A percentile compares a stretch with the other conserved stretches of the same genome.
phyloP scores from a whole-genome alignment of 2,888 invertebrate genomes.

The Deroplatys truncata region DNA sequence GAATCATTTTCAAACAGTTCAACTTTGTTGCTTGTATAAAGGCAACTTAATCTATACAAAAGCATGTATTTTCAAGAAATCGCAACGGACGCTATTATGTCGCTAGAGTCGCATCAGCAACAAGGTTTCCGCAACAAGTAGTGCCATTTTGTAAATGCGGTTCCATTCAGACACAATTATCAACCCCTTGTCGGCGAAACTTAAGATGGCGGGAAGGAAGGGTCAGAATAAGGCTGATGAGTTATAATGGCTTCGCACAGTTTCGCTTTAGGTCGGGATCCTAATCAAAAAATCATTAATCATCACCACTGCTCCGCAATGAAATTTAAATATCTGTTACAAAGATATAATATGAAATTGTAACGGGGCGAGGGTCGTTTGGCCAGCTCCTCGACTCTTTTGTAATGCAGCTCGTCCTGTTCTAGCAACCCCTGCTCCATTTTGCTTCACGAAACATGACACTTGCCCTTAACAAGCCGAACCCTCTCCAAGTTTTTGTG shows the following conservation, averaged over 20 bases:
- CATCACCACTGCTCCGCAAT: not conserved
- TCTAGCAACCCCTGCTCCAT: not conserved
- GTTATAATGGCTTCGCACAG: not conserved
- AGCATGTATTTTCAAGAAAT: too few species aligned
- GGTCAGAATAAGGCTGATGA: not conserved
- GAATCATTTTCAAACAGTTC: too few species aligned
- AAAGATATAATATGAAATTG: not conserved
- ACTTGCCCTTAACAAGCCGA: not conserved
- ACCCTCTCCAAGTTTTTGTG: not conserved
- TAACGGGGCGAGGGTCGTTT: not conserved
- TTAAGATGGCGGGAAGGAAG: not conserved
- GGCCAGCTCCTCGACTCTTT: not conserved
- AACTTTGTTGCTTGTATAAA: too few species aligned
- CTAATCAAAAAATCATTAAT: constrained; percentile 14
- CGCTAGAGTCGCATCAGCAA: too few species aligned
- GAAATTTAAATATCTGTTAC: not conserved
- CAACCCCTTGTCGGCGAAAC: not conserved
- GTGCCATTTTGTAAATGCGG: not conserved
- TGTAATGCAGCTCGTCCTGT: not conserved
- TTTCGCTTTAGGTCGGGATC: not conserved
- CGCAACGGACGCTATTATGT: too few species aligned
- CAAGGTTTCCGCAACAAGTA: not conserved
- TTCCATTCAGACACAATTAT: not conserved
- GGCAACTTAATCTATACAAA: too few species aligned
- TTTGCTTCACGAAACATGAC: not conserved